Base-by-base conservation (phyloP, 2,888 invertebrate species). In the Dasysyrphus albostriatus region DNA sequence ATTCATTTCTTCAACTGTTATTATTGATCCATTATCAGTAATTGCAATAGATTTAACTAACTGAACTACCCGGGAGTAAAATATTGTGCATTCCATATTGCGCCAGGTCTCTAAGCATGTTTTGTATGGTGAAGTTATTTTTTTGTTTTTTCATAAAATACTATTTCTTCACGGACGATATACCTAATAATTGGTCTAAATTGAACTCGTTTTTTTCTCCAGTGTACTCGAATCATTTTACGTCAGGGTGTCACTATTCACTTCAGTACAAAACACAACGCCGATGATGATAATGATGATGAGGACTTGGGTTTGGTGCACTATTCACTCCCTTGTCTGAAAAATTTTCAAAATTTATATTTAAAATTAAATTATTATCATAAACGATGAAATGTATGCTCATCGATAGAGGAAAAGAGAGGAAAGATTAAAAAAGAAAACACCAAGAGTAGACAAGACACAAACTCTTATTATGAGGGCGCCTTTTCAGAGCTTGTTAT, bases 251-350 rank as follows among this genome's bases (percentile, higher is more conserved):
- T 24, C 24, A 24, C 24, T 24, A 24, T 24, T 1, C 24, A 24
- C 24, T 34, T 54, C 34, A 29, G n/a, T 59, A 16, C 2, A 32
- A 39, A 19, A 10, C 39, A 39, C 24, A 19, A 12, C 34, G 19
- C 10, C 51, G 24, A 14, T 6, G 39, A 7, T 14, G 37, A 59
- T 9, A 29, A 19, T 49, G 67, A 67, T 54, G 29, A 54, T 8
- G 70, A 63, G 29, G 24, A 47, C 63, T 59, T 49, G 37, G 56
- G 14, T 51, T 65, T 58, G 69, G 34, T 65, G n/a, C 84, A 84
- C 81, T 85, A 77, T 61, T 85, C 84, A 85, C 69, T 81, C 44
- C 24, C 72, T 81, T 81, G 76, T 85, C 81, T 77, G 37, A 51
- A 72, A 76, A 24, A 24, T 75, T 80, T 76, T 58, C 51, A 47